A percentile compares a stretch with the other conserved stretches of the same genome.
phyloP scores from a whole-genome alignment of 2,113 vertebrate genomes.

The Oryzias woworae region DNA sequence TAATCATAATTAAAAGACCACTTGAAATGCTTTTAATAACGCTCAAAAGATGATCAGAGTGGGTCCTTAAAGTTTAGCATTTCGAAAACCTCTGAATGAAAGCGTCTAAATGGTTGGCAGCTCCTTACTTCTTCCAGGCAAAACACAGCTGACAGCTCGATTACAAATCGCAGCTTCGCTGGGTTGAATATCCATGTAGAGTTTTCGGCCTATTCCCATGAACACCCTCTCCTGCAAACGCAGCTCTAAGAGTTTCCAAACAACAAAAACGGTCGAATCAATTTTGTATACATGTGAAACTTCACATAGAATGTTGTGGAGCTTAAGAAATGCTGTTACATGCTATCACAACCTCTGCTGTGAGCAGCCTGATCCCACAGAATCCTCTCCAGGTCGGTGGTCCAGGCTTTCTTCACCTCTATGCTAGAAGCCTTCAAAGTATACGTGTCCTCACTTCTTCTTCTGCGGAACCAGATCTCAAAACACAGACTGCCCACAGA shows the following conservation, averaged over 20 bases:
- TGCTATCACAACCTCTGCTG: slow-evolving; percentile 64
- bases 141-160: slow-evolving; percentile 64
- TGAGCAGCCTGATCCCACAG: slow-evolving; percentile 80
- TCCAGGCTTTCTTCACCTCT: slow-evolving; percentile 79
- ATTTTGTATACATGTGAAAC: background rate
- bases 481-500: slow-evolving; percentile 71
- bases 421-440: slow-evolving; percentile 65
- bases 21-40: too few species aligned
- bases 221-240: slow-evolving; percentile 81
- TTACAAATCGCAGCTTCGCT: slow-evolving; percentile 78
- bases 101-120: slow-evolving; percentile 3
- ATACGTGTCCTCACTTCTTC: slow-evolving; percentile 79
- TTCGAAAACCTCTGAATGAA: background rate
- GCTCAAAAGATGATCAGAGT: too few species aligned
- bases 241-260: slow-evolving; percentile 64
- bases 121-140: slow-evolving; percentile 70
- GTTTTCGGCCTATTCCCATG: slow-evolving; percentile 79
- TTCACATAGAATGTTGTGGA: background rate
- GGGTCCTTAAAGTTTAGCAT: background rate
- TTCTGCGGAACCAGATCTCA: slow-evolving; percentile 81
- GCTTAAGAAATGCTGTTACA: background rate
- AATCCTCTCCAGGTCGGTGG: slow-evolving; percentile 76
- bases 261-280: slow-evolving; percentile 6
- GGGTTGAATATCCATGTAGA: slow-evolving; percentile 80
- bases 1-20: too few species aligned